Conservation (phyloP, 2,797 vertebrate genomes). For the Epinephelus malabaricus region DNA sequence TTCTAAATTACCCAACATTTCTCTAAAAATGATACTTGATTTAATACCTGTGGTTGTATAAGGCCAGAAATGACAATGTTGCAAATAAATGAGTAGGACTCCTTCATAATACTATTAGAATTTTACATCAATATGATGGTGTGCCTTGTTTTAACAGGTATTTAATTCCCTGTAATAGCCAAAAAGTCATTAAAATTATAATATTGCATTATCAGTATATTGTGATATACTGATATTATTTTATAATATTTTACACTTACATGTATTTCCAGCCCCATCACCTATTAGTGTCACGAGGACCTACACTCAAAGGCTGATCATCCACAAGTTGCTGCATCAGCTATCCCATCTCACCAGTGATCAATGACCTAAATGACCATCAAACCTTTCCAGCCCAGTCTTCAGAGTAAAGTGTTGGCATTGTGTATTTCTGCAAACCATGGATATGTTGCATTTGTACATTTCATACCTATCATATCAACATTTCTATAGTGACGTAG, state of each 20-base stretch:
- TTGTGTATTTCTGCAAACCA: too few relatives aligned
- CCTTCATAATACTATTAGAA: neutral
- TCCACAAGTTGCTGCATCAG: constrained; percentile 22
- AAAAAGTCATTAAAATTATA: neutral
- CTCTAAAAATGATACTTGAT: neutral
- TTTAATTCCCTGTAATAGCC: neutral
- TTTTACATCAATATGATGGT: neutral
- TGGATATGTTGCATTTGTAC: too few relatives aligned
- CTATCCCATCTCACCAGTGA: constrained; percentile 22
- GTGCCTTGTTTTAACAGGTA: neutral
- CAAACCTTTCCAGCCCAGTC: constrained; percentile 27
- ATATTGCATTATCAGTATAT: neutral
- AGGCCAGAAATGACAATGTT: neutral
- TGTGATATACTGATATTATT: neutral
- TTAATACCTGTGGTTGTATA: constrained; percentile 10
- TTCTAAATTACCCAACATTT: neutral
- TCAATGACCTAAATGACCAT: constrained; percentile 50
- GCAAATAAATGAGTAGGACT: neutral
- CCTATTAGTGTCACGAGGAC: neutral
- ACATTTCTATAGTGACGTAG: too few relatives aligned
- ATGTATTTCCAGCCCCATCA: neutral
- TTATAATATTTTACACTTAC: neutral
- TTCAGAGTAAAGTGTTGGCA: too few relatives aligned
- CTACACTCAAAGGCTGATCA: neutral
- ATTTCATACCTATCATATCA: too few relatives aligned